Evolutionary conservation across 2,888 invertebrate genomes (phyloP), one percentile per base, ranked within the genome.

Genomic region (Caenorhabditis macrosperma): DNA sequence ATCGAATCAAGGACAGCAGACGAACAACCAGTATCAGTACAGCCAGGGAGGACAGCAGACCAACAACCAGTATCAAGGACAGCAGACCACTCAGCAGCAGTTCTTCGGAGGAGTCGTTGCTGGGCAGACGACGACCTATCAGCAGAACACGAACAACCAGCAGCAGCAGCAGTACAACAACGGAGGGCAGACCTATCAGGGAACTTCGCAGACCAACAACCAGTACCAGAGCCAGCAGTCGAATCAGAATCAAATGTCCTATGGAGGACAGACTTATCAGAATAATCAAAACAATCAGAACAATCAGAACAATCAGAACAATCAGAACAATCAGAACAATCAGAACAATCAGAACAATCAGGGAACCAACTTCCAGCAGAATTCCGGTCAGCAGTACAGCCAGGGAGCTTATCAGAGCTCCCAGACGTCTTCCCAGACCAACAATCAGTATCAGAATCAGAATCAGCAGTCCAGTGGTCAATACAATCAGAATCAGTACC

Each of bases 21-120:
- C 26, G n/a, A 67, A 60, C 15, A 64, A 55, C 28, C 48, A 48
- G 17, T 44, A 75, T 17, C 75, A 77, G 48, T 35, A 54, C n/a
- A n/a, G 35, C 1, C 59, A 59, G 10, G 38, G 22, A 22, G 35
- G 57, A n/a, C 33, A 35, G 30, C 71, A 61, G 28, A 63, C 63
- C 20, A 54, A 69, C 33, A 69, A 60, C 44, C 69, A 69, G 30
- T 69, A 69, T 52, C 69, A 69, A 60, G 60, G 52, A 20, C 35
- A 38, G 9, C 55, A 30, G 33, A 33, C 30, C 9, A 55, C 20
- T 15, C 30, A 55, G 41, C 59, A 59, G n/a, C 67, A 67, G 30
- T 64, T 33, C 17, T 66, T 38, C 22, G 54, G 55, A 69, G 69
- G 52, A 28, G 57, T 67, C 12, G 57, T 55, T 0, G 46, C 68